Base-by-base conservation (phyloP, 2,888 invertebrate genomes). In the Pimpla rufipes region DNA sequence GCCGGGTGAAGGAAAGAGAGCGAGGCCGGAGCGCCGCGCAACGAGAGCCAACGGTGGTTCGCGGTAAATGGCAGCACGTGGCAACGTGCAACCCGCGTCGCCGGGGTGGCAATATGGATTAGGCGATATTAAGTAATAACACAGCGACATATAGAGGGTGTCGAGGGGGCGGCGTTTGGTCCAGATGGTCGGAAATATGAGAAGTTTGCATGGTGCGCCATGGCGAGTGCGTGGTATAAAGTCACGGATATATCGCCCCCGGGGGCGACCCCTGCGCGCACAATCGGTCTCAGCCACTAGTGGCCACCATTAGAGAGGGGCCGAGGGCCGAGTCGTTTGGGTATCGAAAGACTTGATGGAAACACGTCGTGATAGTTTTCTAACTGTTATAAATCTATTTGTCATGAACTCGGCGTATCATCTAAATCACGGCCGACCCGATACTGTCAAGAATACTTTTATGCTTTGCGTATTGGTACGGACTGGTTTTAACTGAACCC, bases 181-280 rank as follows among this genome's bases (percentile, higher is more conserved):
- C 88, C 89, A 89, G 88, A 89, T 89, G 88, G 89, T 86, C 87
- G 86, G 87, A 89, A 88, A 89, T 89, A 89, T 88, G 88, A 88
- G 88, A 86, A 87, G 87, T 87, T 87, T 86, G 85, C 86, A 86
- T 85, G 82, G 85, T 79, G 68, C n/a, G n/a, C 81, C 81, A 84
- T 85, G 82, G 83, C 81, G 77, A 83, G 76, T 23, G 57, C 68
- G 68, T 74, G 62, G 70, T 85, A 84, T 84, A 83, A 85, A 86
- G 79, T 87, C 82, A 84, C 57, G 74, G 80, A 80, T 85, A 81
- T 81, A 83, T 81, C 64, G 29, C 64, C 76, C 55, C 73, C 47
- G 55, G 82, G 70, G 45, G 47, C 81, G 71, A 37, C 62, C 78
- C 59, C 50, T 42, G 40, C 18, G 64, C n/a, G 50, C 40, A 55